Evolutionary conservation across 2,888 invertebrate species (phyloP).

Genomic region (Xanthia icteritia): DNA sequence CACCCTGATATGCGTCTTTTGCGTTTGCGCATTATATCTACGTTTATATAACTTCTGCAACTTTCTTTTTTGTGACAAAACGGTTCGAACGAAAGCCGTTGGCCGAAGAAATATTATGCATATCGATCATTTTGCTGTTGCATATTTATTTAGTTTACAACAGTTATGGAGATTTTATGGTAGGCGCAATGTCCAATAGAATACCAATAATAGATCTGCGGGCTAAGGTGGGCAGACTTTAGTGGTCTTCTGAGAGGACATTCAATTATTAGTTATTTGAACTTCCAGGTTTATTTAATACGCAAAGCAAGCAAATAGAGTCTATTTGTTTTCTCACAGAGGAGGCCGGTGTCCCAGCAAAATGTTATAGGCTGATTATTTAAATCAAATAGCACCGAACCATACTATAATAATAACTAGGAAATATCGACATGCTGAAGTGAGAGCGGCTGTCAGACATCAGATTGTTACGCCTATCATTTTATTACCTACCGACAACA

Average conservation of each 20-base stretch:
- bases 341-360: too few species aligned
- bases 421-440: not conserved
- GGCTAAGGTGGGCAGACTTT: conserved; percentile 2
- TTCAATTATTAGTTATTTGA: conserved; percentile 13
- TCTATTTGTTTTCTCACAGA: not conserved
- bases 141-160: conserved; percentile 57
- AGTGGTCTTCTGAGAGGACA: conserved; percentile 6
- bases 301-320: not conserved
- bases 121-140: conserved; percentile 65
- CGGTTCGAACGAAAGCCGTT: conserved; percentile 50
- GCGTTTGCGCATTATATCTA: not conserved
- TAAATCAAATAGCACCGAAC: not conserved
- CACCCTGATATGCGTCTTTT: not conserved
- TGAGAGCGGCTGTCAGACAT: not conserved
- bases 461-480: not conserved
- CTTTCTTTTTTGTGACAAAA: not conserved
- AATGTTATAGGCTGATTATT: not conserved
- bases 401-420: not conserved
- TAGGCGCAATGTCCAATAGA: conserved; percentile 30
- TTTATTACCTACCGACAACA: not conserved
- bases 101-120: conserved; percentile 57
- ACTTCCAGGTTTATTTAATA: not conserved
- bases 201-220: conserved; percentile 38
- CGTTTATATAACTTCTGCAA: conserved; percentile 28
- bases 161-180: conserved; percentile 58